phyloP scores from a whole-genome alignment of 1,140 invertebrate genomes.

The Rhopalosiphum maidis region DNA sequence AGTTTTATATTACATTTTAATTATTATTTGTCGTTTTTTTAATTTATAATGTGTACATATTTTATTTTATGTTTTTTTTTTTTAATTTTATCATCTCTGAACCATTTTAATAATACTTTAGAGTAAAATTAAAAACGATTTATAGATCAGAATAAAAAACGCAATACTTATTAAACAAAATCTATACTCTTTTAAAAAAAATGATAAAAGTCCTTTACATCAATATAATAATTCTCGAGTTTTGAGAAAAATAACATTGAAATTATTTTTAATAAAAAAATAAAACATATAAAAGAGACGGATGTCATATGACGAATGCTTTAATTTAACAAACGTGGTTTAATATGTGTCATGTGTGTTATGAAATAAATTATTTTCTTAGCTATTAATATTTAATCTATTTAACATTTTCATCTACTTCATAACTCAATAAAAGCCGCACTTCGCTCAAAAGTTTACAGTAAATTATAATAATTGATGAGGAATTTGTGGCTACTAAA shows the following conservation, averaged over 20 bases:
- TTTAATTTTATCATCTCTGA: background rate
- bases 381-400: background rate
- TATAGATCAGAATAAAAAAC: background rate
- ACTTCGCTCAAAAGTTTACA: background rate
- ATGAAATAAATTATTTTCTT: background rate
- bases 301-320: background rate
- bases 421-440: background rate
- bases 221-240: background rate
- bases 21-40: background rate
- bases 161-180: background rate
- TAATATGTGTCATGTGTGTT: background rate
- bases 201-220: background rate
- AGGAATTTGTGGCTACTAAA: background rate
- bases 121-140: background rate
- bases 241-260: background rate
- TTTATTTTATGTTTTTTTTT: background rate
- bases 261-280: background rate
- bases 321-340: background rate
- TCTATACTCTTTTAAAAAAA: background rate
- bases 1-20: background rate
- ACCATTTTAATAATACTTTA: background rate
- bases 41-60: background rate
- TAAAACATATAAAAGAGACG: background rate
- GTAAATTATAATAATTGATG: background rate
- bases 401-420: background rate